These are phyloP conservation scores for Lacerta bilineata DNA, from an alignment of 2,797 vertebrate genomes.

Conservation along the genomic window DNA sequence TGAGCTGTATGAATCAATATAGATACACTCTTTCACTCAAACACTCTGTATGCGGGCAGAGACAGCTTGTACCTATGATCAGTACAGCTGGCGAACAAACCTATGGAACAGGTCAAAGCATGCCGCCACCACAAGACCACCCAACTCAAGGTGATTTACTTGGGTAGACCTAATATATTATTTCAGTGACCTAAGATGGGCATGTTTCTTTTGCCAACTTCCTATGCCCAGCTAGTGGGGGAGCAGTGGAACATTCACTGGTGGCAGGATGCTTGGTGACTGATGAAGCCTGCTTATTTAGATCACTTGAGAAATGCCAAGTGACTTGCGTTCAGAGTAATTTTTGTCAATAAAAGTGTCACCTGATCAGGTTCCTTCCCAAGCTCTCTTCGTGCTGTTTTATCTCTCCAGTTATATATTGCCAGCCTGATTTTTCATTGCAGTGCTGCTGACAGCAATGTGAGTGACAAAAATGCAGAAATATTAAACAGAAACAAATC, in stretches of 20 bases:
- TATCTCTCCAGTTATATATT: background rate
- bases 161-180: too few relatives aligned
- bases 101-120: too few relatives aligned
- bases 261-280: conserved; percentile 8
- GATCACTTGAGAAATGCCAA: conserved; percentile 4
- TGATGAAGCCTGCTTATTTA: conserved; percentile 28
- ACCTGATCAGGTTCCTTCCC: conserved; percentile 19
- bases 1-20: too few relatives aligned
- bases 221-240: background rate
- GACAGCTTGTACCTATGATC: too few relatives aligned
- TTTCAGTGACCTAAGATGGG: background rate
- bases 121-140: too few relatives aligned
- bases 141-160: background rate
- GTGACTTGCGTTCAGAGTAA: conserved; percentile 1
- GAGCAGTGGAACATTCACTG: background rate
- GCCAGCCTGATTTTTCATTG: background rate
- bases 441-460: background rate
- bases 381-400: background rate
- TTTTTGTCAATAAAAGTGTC: conserved; percentile 19
- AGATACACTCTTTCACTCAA: too few relatives aligned
- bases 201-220: background rate
- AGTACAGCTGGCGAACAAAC: too few relatives aligned
- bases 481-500: background rate
- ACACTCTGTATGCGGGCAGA: too few relatives aligned
- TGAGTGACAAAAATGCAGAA: background rate